Percentiles rank a stretch among this genome's conserved stretches.
phyloP scores from a whole-genome alignment of 2,113 vertebrate genomes.

The Muntiacus reevesi region DNA sequence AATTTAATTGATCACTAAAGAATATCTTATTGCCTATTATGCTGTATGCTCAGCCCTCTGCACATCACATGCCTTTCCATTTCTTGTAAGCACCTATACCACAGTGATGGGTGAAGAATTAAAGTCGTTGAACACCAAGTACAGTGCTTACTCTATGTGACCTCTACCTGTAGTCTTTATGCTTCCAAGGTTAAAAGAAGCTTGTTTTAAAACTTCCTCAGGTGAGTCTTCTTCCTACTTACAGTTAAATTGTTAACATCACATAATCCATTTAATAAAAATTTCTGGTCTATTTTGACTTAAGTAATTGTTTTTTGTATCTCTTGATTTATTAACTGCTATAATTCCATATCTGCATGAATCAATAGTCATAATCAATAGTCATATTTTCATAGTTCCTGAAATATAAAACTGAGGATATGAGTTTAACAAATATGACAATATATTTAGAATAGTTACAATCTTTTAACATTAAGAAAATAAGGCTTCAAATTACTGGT shows the following conservation, averaged over 20 bases:
- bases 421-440: constrained; percentile 37
- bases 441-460: constrained; percentile 32
- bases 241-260: not conserved
- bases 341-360: not conserved
- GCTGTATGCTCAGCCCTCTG: not conserved
- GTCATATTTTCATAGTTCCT: constrained; percentile 33
- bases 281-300: constrained; percentile 20
- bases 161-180: not conserved
- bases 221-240: not conserved
- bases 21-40: not conserved
- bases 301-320: not conserved
- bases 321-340: constrained; percentile 14
- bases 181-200: constrained; percentile 1
- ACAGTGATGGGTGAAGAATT: not conserved
- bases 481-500: constrained; percentile 7
- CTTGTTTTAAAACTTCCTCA: constrained; percentile 16
- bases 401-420: constrained; percentile 42
- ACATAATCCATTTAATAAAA: constrained; percentile 13
- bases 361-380: not conserved
- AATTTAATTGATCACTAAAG: not conserved
- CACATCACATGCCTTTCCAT: not conserved
- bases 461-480: constrained; percentile 45
- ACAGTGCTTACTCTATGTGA: not conserved
- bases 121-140: not conserved
- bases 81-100: not conserved